Conservation (phyloP, 2,888 invertebrate species). For the Sinotaia quadrata region DNA sequence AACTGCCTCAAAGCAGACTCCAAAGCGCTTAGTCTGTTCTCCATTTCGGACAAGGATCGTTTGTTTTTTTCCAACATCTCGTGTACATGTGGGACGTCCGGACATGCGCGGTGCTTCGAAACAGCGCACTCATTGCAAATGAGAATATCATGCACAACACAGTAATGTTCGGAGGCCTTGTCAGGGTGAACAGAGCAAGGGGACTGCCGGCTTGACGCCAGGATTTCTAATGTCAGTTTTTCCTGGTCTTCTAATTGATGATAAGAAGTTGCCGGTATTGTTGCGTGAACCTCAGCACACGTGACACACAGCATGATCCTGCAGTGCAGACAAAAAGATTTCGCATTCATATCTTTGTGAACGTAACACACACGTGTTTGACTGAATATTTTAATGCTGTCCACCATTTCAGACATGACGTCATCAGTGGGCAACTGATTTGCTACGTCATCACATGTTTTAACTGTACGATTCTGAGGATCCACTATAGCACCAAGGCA, state of each 20-base stretch:
- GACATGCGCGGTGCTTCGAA: conserved; percentile 1
- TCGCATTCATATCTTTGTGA: too few relatives aligned
- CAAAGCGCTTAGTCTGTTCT: background rate
- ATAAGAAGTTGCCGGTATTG: background rate
- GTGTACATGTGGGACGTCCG: background rate
- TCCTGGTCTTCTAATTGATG: background rate
- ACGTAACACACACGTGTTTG: background rate
- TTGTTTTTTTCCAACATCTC: background rate
- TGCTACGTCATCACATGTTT: background rate
- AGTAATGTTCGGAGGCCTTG: background rate
- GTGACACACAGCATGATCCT: background rate
- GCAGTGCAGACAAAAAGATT: too few relatives aligned
- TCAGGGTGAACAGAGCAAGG: background rate
- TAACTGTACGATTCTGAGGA: background rate
- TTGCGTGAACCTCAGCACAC: background rate
- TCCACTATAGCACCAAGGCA: conserved; percentile 6
- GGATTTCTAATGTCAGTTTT: background rate
- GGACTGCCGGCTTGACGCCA: background rate
- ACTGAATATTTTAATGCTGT: background rate
- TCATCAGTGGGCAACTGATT: background rate
- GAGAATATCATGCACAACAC: background rate
- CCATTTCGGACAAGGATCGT: background rate
- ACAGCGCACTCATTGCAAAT: conserved; percentile 1
- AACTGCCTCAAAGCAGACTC: background rate
- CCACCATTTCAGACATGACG: too few relatives aligned